These are phyloP conservation scores for Polyploca ridens DNA, from an alignment of 2,888 invertebrate genomes.

Conservation along the genomic window DNA sequence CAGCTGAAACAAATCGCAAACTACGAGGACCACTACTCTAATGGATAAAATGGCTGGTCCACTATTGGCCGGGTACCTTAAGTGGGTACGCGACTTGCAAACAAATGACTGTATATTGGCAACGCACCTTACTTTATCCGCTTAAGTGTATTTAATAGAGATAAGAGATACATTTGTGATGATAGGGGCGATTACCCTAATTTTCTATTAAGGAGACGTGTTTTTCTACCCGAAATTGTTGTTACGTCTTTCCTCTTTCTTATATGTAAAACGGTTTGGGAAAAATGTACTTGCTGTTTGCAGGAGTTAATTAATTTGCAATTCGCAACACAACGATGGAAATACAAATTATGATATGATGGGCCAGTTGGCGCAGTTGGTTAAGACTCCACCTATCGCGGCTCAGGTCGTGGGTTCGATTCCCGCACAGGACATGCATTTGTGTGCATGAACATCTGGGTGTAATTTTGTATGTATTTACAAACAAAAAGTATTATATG, in stretches of 20 bases:
- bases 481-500: too few species aligned
- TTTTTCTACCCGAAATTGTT: slow-evolving; percentile 8
- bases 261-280: background rate
- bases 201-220: slow-evolving; percentile 21
- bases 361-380: too few species aligned
- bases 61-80: slow-evolving; percentile 59
- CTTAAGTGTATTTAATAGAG: slow-evolving; percentile 35
- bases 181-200: slow-evolving; percentile 21
- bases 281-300: background rate
- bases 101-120: slow-evolving; percentile 38
- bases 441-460: too few species aligned
- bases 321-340: too few species aligned
- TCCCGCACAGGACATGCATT: too few species aligned
- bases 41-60: slow-evolving; percentile 58
- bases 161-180: slow-evolving; percentile 20
- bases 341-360: too few species aligned
- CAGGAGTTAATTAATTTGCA: too few species aligned
- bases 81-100: slow-evolving; percentile 59
- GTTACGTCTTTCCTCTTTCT: background rate
- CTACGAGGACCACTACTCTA: slow-evolving; percentile 47
- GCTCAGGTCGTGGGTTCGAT: too few species aligned
- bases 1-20: slow-evolving; percentile 72
- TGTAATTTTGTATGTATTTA: too few species aligned
- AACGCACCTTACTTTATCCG: slow-evolving; percentile 21
- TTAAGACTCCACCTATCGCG: too few species aligned